A percentile compares a stretch with the other conserved stretches of the same genome.
phyloP scores from a whole-genome alignment of 2,113 vertebrate species.

The Centrocercus urophasianus region DNA sequence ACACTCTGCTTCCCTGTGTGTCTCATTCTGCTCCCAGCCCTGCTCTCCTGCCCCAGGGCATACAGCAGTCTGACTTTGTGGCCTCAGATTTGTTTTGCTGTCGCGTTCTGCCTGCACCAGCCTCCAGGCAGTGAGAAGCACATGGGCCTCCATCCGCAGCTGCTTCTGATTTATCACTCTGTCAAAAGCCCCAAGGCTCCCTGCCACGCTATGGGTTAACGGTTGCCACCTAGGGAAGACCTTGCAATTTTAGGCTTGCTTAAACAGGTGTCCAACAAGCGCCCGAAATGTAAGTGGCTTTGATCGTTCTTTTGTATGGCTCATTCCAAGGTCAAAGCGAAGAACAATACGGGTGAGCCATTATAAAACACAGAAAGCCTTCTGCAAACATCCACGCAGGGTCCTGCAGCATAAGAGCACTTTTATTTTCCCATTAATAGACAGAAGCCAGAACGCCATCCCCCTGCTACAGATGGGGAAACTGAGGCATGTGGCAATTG shows the following conservation, averaged over 20 bases:
- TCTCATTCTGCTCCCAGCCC: neutral
- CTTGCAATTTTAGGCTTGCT: neutral
- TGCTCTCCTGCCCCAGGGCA: neutral
- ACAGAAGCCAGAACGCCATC: neutral
- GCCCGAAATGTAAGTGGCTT: constrained; percentile 31
- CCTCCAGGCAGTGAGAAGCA: neutral
- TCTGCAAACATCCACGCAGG: constrained; percentile 17
- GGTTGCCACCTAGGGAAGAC: neutral
- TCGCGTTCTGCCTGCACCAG: neutral
- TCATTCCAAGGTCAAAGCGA: constrained; percentile 54
- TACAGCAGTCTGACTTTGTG: neutral
- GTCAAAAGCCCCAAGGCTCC: neutral
- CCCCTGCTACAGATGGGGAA: neutral
- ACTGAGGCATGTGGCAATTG: neutral
- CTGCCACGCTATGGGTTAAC: neutral
- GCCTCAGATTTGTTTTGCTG: constrained; percentile 28
- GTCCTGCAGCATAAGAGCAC: neutral
- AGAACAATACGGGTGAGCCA: constrained; percentile 21
- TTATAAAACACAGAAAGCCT: constrained; percentile 32
- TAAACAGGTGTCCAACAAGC: constrained; percentile 21
- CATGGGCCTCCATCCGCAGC: neutral
- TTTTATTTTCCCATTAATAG: constrained; percentile 41
- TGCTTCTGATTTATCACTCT: constrained; percentile 31
- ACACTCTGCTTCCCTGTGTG: neutral
- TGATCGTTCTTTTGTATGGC: neutral